Percentiles rank a stretch among this genome's conserved stretches.
Conservation (phyloP, 2,113 vertebrate genomes). For the Syngnathoides biaculeatus region DNA sequence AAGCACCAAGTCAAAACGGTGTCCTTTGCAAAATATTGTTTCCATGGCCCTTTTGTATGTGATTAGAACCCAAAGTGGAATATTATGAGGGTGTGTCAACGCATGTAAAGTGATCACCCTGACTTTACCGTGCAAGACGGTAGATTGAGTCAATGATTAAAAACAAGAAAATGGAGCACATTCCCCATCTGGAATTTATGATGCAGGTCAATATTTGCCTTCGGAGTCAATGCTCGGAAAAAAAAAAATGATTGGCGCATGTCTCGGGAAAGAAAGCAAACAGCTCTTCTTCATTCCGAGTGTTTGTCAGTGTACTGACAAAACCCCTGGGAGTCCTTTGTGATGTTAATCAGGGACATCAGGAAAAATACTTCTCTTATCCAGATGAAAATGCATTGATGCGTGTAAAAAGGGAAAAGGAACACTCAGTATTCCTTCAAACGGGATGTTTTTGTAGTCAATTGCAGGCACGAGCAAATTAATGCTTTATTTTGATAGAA, state of each 20-base stretch:
- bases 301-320: too few relatives aligned
- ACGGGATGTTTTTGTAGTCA: too few relatives aligned
- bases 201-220: not conserved
- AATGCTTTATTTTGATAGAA: too few relatives aligned
- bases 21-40: not conserved
- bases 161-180: not conserved
- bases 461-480: too few relatives aligned
- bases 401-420: too few relatives aligned
- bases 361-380: too few relatives aligned
- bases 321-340: too few relatives aligned
- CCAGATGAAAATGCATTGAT: too few relatives aligned
- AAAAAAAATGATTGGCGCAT: not conserved
- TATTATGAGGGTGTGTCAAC: not conserved
- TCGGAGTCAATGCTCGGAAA: not conserved
- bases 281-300: not conserved
- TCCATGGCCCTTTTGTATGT: not conserved
- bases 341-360: too few relatives aligned
- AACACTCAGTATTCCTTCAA: too few relatives aligned
- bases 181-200: not conserved
- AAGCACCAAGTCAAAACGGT: slow-evolving; percentile 3
- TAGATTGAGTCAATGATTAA: not conserved
- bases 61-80: not conserved
- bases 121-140: not conserved
- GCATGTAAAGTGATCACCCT: not conserved
- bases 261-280: not conserved